These are phyloP conservation scores for Phaethornis superciliosus DNA, from an alignment of 2,113 vertebrate genomes.

Conservation along the genomic window DNA sequence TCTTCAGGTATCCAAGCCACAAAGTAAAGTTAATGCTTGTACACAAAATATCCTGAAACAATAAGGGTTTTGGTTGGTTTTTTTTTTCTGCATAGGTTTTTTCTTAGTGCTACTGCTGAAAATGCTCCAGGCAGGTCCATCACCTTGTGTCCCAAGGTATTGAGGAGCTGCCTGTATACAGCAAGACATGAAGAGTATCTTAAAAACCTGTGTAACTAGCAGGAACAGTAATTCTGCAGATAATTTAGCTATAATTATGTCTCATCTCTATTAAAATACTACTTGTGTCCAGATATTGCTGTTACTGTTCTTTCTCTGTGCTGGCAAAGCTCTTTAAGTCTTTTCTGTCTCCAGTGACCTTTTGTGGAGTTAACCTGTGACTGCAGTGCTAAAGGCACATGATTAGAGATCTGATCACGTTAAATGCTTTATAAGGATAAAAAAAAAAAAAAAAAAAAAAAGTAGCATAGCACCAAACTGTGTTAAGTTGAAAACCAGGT, in stretches of 20 bases:
- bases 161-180: too few species aligned
- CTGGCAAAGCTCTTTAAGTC: neutral
- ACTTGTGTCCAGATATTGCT: neutral
- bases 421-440: neutral
- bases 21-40: neutral
- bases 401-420: accelerated
- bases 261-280: neutral
- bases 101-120: neutral
- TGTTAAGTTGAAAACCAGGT: neutral
- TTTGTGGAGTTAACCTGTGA: neutral
- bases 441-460: neutral
- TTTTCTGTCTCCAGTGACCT: neutral
- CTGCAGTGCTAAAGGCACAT: neutral
- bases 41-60: neutral
- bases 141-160: too few species aligned
- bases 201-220: neutral
- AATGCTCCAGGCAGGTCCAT: neutral
- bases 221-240: neutral
- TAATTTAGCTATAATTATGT: neutral
- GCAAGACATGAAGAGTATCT: neutral
- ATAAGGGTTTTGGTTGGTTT: neutral
- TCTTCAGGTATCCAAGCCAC: neutral
- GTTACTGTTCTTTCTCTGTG: neutral
- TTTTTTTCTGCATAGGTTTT: neutral
- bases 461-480: accelerated